Conservation (phyloP, 2,113 vertebrate species). For the Noctilio leporinus region DNA sequence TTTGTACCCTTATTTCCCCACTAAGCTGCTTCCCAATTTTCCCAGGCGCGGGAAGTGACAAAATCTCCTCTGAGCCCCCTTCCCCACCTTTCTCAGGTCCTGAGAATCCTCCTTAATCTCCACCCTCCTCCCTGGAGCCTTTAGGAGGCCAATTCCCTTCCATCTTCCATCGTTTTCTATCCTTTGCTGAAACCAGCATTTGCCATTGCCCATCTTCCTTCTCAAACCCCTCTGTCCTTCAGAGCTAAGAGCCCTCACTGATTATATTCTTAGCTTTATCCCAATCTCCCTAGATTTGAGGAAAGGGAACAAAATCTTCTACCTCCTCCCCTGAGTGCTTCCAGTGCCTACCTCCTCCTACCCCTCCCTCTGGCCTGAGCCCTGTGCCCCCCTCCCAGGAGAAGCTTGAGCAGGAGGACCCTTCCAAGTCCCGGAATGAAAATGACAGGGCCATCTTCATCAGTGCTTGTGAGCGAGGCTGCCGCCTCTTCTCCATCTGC, state of each 20-base stretch:
- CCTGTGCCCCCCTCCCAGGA: not conserved
- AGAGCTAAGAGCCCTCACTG: not conserved
- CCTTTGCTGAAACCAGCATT: not conserved
- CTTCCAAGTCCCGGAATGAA: not conserved
- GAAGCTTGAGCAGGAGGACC: not conserved
- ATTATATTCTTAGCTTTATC: not conserved
- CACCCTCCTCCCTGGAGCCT: not conserved
- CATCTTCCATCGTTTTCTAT: not conserved
- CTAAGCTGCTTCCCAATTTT: not conserved
- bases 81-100: not conserved
- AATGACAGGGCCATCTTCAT: not conserved
- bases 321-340: accelerated
- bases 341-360: accelerated
- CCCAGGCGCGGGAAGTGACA: not conserved
- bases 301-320: not conserved
- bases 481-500: constrained; percentile 97
- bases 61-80: not conserved
- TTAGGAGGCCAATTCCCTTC: not conserved
- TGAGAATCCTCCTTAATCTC: not conserved
- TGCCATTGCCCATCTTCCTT: not conserved
- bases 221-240: not conserved
- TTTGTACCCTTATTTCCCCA: not conserved
- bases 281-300: not conserved
- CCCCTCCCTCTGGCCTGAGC: not conserved
- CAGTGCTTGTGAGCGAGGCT: constrained; percentile 94